A percentile compares a stretch with the other conserved stretches of the same genome.
phyloP scores from a whole-genome alignment of 1,140 invertebrate species.

The Ostrea denselamellosa region DNA sequence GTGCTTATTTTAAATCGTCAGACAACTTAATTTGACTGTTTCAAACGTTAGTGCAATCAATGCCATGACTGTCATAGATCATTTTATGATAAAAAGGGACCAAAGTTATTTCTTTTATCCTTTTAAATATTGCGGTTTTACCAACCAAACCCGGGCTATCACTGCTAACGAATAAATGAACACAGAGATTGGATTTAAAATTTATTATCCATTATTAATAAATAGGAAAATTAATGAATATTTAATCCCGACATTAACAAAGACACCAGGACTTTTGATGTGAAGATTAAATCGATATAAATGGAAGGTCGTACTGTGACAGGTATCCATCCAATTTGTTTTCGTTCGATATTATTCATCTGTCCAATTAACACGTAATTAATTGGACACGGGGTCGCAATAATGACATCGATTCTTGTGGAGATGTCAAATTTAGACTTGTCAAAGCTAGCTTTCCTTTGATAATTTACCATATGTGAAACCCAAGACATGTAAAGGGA shows the following conservation, averaged over 20 bases:
- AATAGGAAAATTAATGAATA: not conserved
- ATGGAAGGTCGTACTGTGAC: not conserved
- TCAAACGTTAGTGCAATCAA: not conserved
- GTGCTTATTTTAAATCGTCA: not conserved
- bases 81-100: slow-evolving; percentile 6
- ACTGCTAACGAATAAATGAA: not conserved
- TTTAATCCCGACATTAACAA: not conserved
- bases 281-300: not conserved
- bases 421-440: too few relatives aligned
- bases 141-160: not conserved
- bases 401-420: too few relatives aligned
- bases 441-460: too few relatives aligned
- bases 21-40: not conserved
- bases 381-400: not conserved
- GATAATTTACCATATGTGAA: too few relatives aligned
- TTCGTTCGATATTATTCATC: not conserved
- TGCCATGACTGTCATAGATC: not conserved
- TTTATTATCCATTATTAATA: not conserved
- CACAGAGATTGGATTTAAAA: not conserved
- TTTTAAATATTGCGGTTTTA: not conserved
- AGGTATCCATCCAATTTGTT: not conserved
- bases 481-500: too few relatives aligned
- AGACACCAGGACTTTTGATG: not conserved
- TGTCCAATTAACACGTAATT: not conserved
- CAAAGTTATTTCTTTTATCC: slow-evolving; percentile 8